Evolutionary conservation across 2,113 vertebrate genomes (phyloP).

Genomic region (Alosa alosa): DNA sequence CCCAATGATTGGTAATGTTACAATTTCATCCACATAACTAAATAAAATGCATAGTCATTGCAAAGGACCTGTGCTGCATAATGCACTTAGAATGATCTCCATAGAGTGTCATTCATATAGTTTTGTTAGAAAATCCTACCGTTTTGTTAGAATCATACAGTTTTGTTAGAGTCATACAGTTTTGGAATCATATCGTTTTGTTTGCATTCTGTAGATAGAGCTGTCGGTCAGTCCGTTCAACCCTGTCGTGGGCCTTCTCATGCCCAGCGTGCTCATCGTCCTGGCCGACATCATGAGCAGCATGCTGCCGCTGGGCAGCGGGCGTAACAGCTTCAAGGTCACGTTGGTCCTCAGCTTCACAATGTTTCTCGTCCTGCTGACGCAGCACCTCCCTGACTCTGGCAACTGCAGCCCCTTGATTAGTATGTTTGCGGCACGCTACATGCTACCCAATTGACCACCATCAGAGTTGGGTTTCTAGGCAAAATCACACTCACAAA

Average conservation of each 20-base stretch:
- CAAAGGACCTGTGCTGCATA: not conserved
- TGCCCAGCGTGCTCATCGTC: slow-evolving; percentile 66
- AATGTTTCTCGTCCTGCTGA: slow-evolving; percentile 73
- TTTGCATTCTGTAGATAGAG: slow-evolving; percentile 51
- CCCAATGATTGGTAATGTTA: not conserved
- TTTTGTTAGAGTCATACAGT: too few relatives aligned
- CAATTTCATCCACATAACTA: not conserved
- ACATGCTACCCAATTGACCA: not conserved
- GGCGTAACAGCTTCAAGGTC: slow-evolving; percentile 71
- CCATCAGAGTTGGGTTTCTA: not conserved
- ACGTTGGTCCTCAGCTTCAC: slow-evolving; percentile 75
- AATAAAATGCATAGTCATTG: not conserved
- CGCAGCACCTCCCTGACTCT: slow-evolving; percentile 57
- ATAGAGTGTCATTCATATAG: not conserved
- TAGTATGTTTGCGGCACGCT: slow-evolving; percentile 51
- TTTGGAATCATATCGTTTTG: not conserved
- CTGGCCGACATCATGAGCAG: slow-evolving; percentile 65
- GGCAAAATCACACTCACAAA: not conserved
- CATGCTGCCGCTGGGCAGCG: slow-evolving; percentile 64
- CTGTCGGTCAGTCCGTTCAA: slow-evolving; percentile 55
- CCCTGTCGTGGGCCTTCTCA: slow-evolving; percentile 57
- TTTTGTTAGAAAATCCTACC: not conserved
- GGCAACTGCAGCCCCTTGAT: slow-evolving; percentile 66
- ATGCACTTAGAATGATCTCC: not conserved
- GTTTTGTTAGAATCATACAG: too few relatives aligned